phyloP scores from a whole-genome alignment of 2,888 invertebrate species.

The Cosmia trapezina region DNA sequence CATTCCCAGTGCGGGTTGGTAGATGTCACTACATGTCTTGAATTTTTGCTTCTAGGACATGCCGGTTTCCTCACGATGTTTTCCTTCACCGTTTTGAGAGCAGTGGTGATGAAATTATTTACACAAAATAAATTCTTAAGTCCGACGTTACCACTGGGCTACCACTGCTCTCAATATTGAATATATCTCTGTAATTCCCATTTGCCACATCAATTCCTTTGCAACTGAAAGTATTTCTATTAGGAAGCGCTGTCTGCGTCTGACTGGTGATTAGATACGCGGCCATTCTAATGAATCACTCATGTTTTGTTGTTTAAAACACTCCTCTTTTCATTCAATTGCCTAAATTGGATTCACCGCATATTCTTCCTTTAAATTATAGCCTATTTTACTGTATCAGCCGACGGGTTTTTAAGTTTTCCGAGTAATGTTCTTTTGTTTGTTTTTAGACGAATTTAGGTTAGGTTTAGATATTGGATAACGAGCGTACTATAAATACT shows the following conservation, averaged over 20 bases:
- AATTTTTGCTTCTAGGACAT: no score
- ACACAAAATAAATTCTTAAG: no score
- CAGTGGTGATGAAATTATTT: no score
- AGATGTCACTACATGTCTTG: no score
- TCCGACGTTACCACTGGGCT: no score
- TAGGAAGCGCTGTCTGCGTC: slow-evolving; percentile 70
- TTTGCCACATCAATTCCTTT: slow-evolving; percentile 53
- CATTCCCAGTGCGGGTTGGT: no score
- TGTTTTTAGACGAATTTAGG: neutral
- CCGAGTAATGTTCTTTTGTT: neutral
- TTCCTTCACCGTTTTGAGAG: no score
- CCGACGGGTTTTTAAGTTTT: neutral
- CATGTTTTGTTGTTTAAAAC: slow-evolving; percentile 75
- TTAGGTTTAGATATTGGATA: neutral
- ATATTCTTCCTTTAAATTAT: slow-evolving; percentile 49
- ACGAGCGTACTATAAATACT: neutral
- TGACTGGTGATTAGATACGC: slow-evolving; percentile 79
- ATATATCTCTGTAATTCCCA: neutral
- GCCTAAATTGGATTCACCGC: slow-evolving; percentile 69
- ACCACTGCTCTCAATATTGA: neutral
- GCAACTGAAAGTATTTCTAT: slow-evolving; percentile 55
- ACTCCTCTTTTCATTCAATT: slow-evolving; percentile 62
- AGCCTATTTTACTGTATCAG: slow-evolving; percentile 35
- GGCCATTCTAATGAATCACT: slow-evolving; percentile 76
- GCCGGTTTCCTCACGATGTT: no score